A percentile compares a stretch with the other conserved stretches of the same genome.
These are phyloP conservation scores for Molorchus minor DNA, from an alignment of 2,888 invertebrate genomes.

Conservation along the genomic window DNA sequence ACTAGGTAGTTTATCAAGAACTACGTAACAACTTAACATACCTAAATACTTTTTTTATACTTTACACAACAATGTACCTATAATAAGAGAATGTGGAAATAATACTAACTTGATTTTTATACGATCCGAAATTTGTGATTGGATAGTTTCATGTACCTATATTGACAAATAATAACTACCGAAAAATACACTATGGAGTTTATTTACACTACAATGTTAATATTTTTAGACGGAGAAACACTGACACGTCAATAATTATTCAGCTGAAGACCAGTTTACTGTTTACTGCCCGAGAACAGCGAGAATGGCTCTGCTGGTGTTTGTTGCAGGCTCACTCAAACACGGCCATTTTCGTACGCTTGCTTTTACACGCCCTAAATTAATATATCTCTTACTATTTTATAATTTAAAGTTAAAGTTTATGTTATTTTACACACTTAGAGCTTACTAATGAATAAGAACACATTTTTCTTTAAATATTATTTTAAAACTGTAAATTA, in stretches of 20 bases:
- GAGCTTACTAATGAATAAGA: conserved; percentile 10
- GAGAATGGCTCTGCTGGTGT: conserved; percentile 38
- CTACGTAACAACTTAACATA: too few relatives aligned
- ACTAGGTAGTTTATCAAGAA: conserved; percentile 4
- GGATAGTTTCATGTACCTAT: conserved; percentile 2
- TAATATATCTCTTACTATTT: conserved; percentile 26
- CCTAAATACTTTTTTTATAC: conserved; percentile 2
- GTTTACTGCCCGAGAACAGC: too few relatives aligned
- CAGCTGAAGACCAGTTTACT: conserved; percentile 37
- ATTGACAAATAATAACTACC: conserved; percentile 4
- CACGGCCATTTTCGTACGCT: conserved; percentile 57
- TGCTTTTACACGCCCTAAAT: conserved; percentile 54
- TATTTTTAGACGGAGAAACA: conserved; percentile 25
- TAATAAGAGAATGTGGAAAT: conserved; percentile 15
- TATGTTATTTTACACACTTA: conserved; percentile 17
- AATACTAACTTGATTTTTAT: conserved; percentile 41
- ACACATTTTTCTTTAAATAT: conserved; percentile 27
- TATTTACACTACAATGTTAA: conserved; percentile 21
- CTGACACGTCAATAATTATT: conserved; percentile 45
- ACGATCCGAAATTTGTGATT: conserved; percentile 13
- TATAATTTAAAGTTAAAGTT: conserved; percentile 6
- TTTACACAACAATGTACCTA: conserved; percentile 12
- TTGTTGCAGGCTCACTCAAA: conserved; percentile 41
- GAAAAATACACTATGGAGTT: conserved; percentile 13
- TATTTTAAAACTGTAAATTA: conserved; percentile 48